Base-by-base conservation (phyloP, 2,797 vertebrate genomes). In the Choloepus didactylus region DNA sequence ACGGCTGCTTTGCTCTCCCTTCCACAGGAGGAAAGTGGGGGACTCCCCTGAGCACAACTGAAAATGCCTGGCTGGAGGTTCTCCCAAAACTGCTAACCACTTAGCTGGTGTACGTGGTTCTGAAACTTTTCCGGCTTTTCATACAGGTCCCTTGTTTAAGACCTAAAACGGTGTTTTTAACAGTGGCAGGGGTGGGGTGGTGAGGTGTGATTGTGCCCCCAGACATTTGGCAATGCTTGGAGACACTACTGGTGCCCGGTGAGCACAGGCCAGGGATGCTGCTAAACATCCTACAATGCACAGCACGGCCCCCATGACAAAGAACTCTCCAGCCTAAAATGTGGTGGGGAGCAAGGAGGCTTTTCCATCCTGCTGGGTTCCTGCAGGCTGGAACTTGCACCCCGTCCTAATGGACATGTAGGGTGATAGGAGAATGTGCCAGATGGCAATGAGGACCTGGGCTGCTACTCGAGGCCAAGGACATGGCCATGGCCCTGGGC, bases 221-320 rank as follows among this genome's bases (percentile, higher is more conserved):
- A 3, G 41, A 84, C 73, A 54, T 1, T 10, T 12, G 66, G 51
- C 88, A 59, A 18, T 9, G 4, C 49, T 67, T 11, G 25, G 12
- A 15, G 64, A 38, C 0, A 6, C 21, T 29, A 0, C 23, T 23
- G 73, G 80, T 4, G 1, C 49, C 79, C 27, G 0, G 0, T 9
- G 62, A 79, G 7, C 66, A 6, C 44, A 14, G 41, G 27, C 59
- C 9, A 21, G 59, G 8, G 41, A 44, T 44, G 41, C 41, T 44
- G 41, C 41, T 44, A 6, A 44, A 4, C 41, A 44, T 44, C 41
- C 41, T 44, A 44, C 41, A 44, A 44, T 44, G 41, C 41, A 44
- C 41, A 44, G 41, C 5, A 44, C 3, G 41, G 41, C 41, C 21
- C 62, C 82, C 29, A 21, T 6, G 2, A 5, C 27, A 19, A 4